A percentile compares a stretch with the other conserved stretches of the same genome.
Evolutionary conservation across 2,113 vertebrate species (phyloP).

Genomic region (Thymallus thymallus): DNA sequence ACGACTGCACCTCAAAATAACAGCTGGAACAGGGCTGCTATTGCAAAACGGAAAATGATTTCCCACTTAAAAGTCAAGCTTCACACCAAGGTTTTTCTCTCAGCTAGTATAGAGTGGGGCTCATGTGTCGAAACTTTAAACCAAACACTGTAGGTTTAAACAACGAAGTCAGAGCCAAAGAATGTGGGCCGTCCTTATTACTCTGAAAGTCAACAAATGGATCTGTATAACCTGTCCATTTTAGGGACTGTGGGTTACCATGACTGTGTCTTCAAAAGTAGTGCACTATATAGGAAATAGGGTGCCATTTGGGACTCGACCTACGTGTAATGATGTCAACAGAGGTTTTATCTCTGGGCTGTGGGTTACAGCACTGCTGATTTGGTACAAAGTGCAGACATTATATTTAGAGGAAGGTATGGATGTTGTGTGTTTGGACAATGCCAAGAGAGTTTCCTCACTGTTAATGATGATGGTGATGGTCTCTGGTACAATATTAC

Average conservation of each 20-base stretch:
- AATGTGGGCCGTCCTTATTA: constrained; percentile 64
- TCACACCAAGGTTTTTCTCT: neutral
- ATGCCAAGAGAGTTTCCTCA: too few relatives aligned
- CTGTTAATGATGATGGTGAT: neutral
- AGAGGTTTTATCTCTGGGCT: constrained; percentile 29
- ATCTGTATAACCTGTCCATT: constrained; percentile 45
- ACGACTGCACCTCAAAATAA: neutral
- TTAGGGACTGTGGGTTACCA: constrained; percentile 38
- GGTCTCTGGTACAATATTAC: neutral
- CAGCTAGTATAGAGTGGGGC: constrained; percentile 3
- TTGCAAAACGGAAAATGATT: neutral
- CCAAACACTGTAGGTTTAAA: constrained; percentile 3
- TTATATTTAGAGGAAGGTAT: too few relatives aligned
- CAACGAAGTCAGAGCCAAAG: constrained; percentile 56
- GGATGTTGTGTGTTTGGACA: too few relatives aligned
- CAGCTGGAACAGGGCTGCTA: neutral
- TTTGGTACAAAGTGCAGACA: too few relatives aligned
- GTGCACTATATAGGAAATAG: too few relatives aligned
- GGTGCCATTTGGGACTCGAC: neutral
- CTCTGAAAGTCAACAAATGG: constrained; percentile 38
- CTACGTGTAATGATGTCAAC: too few relatives aligned
- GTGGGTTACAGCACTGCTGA: neutral
- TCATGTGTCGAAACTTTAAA: too few relatives aligned
- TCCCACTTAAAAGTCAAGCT: neutral
- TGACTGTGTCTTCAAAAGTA: too few relatives aligned